Evolutionary conservation across 2,113 vertebrate species (phyloP).

Genomic region (Syrrhaptes paradoxus): DNA sequence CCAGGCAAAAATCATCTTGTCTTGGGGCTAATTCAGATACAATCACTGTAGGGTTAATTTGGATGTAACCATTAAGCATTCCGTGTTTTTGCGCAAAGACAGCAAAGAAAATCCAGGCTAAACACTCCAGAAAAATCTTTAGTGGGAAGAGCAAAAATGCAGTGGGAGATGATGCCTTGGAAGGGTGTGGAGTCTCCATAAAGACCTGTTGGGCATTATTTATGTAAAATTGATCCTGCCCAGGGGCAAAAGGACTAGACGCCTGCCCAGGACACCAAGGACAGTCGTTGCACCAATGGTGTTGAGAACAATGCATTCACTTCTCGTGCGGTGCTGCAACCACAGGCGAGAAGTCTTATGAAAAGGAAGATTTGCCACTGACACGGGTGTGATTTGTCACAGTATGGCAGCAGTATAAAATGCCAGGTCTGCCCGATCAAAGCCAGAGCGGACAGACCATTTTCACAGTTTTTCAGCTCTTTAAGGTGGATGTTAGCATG

Average conservation of each 20-base stretch:
- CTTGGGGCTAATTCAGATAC: background rate
- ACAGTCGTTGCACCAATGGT: background rate
- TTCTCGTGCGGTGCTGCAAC: background rate
- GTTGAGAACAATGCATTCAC: background rate
- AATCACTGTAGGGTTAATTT: background rate
- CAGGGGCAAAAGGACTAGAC: background rate
- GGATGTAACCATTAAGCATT: background rate
- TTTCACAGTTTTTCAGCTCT: background rate
- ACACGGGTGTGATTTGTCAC: background rate
- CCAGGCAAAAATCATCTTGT: background rate
- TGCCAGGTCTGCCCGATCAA: background rate
- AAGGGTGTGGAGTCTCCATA: background rate
- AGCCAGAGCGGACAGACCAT: background rate
- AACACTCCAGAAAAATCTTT: background rate
- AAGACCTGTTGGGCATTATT: background rate
- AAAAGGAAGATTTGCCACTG: background rate
- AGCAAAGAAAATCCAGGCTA: background rate
- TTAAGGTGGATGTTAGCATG: background rate
- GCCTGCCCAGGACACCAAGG: background rate
- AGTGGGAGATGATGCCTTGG: background rate
- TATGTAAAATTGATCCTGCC: background rate
- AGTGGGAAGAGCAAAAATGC: background rate
- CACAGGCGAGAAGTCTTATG: background rate
- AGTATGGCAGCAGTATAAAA: background rate
- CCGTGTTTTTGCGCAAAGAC: background rate